These are phyloP conservation scores for Hypanus sabinus DNA, from an alignment of 2,113 vertebrate species.

Conservation along the genomic window DNA sequence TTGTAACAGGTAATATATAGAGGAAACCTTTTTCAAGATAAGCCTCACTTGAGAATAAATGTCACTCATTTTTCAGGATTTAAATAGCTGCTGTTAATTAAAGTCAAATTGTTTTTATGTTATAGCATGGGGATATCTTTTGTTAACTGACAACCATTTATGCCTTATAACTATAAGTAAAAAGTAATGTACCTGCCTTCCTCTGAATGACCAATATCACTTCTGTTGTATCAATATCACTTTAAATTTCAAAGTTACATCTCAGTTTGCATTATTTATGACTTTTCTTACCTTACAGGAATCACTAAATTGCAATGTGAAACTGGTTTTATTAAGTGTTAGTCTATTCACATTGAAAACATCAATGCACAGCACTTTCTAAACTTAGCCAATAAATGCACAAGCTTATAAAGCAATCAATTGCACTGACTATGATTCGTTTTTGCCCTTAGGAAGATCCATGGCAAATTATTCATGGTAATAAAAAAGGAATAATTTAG, in stretches of 20 bases:
- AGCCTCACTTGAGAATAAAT: neutral
- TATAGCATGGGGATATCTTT: neutral
- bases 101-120: neutral
- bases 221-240: neutral
- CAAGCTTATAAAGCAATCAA: neutral
- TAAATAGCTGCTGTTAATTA: neutral
- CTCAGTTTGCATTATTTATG: neutral
- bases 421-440: neutral
- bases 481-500: constrained; percentile 12
- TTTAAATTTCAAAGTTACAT: neutral
- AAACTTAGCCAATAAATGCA: neutral
- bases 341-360: neutral
- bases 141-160: neutral
- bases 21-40: neutral
- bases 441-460: neutral
- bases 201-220: neutral
- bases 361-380: neutral
- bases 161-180: neutral
- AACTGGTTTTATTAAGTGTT: neutral
- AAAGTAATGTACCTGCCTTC: neutral
- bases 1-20: neutral
- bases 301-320: neutral
- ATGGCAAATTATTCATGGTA: neutral
- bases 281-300: neutral
- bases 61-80: neutral